These are phyloP conservation scores for Thymelicus acteon DNA, from an alignment of 2,888 invertebrate species.

Conservation along the genomic window DNA sequence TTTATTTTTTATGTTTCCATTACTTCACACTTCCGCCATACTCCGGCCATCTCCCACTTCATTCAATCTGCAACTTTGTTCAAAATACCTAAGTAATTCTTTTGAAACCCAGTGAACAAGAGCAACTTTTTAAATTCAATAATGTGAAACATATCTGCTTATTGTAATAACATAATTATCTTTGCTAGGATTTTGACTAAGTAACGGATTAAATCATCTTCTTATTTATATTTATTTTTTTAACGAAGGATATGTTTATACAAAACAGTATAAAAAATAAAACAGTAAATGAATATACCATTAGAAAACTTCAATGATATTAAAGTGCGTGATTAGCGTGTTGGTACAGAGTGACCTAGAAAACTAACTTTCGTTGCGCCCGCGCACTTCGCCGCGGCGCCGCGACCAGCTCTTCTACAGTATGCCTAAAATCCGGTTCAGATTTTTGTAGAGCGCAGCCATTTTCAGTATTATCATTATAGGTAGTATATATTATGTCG, in stretches of 20 bases:
- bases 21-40: too few relatives aligned
- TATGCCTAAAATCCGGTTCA: slow-evolving; percentile 74
- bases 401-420: slow-evolving; percentile 43
- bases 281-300: slow-evolving; percentile 43
- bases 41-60: too few relatives aligned
- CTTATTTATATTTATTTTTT: too few relatives aligned
- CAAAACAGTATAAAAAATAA: neutral
- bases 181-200: too few relatives aligned
- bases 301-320: slow-evolving; percentile 69
- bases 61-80: too few relatives aligned
- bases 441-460: slow-evolving; percentile 52
- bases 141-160: too few relatives aligned
- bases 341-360: slow-evolving; percentile 71
- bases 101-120: too few relatives aligned
- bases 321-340: slow-evolving; percentile 76
- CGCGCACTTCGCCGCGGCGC: slow-evolving; percentile 45
- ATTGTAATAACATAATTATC: too few relatives aligned
- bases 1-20: too few relatives aligned
- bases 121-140: too few relatives aligned
- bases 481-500: slow-evolving; percentile 2
- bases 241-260: neutral
- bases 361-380: slow-evolving; percentile 74
- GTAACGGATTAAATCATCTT: too few relatives aligned
- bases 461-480: slow-evolving; percentile 31
- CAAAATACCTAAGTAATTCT: too few relatives aligned